A percentile compares a stretch with the other conserved stretches of the same genome.
Conservation (phyloP, 2,888 invertebrate species). For the Polyommatus iphigenia region DNA sequence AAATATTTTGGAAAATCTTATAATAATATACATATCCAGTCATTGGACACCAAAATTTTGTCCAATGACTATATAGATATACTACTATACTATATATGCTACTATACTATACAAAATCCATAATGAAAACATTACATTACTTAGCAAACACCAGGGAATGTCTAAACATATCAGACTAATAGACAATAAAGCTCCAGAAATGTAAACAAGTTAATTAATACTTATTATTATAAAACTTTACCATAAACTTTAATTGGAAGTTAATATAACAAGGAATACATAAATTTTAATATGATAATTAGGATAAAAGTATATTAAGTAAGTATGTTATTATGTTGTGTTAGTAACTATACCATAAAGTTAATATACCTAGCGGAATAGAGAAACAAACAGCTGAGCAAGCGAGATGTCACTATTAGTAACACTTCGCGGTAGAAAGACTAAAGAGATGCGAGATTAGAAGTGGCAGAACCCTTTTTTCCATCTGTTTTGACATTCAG, state of each 20-base stretch:
- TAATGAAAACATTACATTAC: neutral
- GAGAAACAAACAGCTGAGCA: too few species aligned
- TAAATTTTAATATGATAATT: neutral
- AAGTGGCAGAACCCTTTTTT: too few species aligned
- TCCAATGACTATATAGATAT: too few species aligned
- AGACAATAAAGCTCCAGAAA: neutral
- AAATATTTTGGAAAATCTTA: neutral
- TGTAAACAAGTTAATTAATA: neutral
- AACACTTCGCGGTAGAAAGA: too few species aligned
- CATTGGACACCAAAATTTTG: too few species aligned
- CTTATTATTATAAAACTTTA: neutral
- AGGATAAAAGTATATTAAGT: neutral
- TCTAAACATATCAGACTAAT: neutral
- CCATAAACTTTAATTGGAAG: neutral
- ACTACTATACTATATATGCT: neutral
- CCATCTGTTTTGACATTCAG: too few species aligned
- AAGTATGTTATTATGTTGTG: neutral
- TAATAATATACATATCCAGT: neutral
- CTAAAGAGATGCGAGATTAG: too few species aligned
- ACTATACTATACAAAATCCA: neutral
- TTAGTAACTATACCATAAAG: too few species aligned
- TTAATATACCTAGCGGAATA: too few species aligned
- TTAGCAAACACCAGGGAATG: neutral
- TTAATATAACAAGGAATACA: neutral
- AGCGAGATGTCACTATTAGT: too few species aligned